Percentiles rank a stretch among this genome's conserved stretches.
phyloP scores from a whole-genome alignment of 1,140 invertebrate species.

The Bursaphelenchus mucronatus region DNA sequence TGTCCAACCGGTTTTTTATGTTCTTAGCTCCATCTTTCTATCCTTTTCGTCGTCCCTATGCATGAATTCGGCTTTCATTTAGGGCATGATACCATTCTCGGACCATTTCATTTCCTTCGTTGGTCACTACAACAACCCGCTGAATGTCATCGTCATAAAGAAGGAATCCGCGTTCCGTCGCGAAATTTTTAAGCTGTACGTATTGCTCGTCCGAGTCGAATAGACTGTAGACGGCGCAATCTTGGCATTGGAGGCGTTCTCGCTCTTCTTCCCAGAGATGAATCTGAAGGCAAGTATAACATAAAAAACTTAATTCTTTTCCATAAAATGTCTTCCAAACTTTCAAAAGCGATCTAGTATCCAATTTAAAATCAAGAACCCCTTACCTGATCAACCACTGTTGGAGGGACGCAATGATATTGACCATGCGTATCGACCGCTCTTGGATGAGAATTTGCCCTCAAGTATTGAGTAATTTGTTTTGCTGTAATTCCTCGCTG shows the following conservation, averaged over 20 bases:
- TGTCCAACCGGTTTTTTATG: too few relatives aligned
- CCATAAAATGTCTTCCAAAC: slow-evolving; percentile 1
- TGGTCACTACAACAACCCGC: slow-evolving; percentile 35
- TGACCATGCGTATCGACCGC: slow-evolving; percentile 27
- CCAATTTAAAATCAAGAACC: slow-evolving; percentile 28
- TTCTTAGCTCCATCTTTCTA: too few relatives aligned
- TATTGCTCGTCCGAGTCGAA: slow-evolving; percentile 36
- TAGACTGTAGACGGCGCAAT: slow-evolving; percentile 34
- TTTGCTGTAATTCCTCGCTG: slow-evolving; percentile 41
- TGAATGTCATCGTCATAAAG: slow-evolving; percentile 27
- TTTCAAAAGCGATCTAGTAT: neutral
- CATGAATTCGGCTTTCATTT: neutral
- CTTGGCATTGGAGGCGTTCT: slow-evolving; percentile 26
- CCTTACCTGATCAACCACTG: slow-evolving; percentile 40
- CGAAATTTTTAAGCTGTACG: slow-evolving; percentile 28
- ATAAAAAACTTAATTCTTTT: slow-evolving; percentile 8
- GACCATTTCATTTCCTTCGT: slow-evolving; percentile 41
- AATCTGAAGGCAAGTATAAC: slow-evolving; percentile 25
- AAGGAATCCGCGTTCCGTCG: slow-evolving; percentile 18
- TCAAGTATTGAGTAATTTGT: slow-evolving; percentile 39
- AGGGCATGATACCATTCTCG: slow-evolving; percentile 31
- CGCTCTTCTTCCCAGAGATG: slow-evolving; percentile 43
- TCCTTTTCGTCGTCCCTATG: neutral
- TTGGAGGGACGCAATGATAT: slow-evolving; percentile 28
- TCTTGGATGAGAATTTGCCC: slow-evolving; percentile 35